Evolutionary conservation across 2,113 vertebrate species (phyloP).

Genomic region (Lota lota): DNA sequence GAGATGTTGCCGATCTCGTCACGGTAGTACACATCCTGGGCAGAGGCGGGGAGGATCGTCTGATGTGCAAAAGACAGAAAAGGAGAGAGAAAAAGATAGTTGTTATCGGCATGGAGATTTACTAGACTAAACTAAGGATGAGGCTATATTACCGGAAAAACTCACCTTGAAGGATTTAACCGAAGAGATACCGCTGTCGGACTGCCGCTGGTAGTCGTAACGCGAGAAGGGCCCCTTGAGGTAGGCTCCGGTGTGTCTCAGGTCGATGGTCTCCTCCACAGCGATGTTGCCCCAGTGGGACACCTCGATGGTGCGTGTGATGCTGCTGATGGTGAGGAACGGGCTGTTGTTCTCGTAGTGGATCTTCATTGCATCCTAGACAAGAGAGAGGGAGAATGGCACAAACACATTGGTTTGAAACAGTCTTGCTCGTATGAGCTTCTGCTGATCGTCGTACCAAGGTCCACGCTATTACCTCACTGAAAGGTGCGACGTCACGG

Average conservation of each 20-base stretch:
- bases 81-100: constrained; percentile 1
- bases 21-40: constrained; percentile 96
- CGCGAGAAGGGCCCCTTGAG: constrained; percentile 97
- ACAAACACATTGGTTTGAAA: not conserved
- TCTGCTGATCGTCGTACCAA: not conserved
- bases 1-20: constrained; percentile 99
- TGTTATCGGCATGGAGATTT: not conserved
- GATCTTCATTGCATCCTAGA: constrained; percentile 87
- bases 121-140: not conserved
- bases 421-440: not conserved
- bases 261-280: constrained; percentile 91
- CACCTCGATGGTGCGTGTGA: constrained; percentile 91
- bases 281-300: constrained; percentile 99
- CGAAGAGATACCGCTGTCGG: constrained; percentile 97
- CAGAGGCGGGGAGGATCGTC: constrained; percentile 98
- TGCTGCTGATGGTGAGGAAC: constrained; percentile 92
- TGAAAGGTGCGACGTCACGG: constrained; percentile 83
- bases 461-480: constrained; percentile 77
- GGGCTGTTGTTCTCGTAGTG: constrained; percentile 98
- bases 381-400: not conserved
- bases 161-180: constrained; percentile 95
- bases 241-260: constrained; percentile 91
- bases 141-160: not conserved
- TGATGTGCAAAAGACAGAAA: constrained; percentile 42
- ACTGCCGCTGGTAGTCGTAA: constrained; percentile 97